Evolutionary conservation across 2,888 invertebrate genomes (phyloP), one percentile per base, ranked within the genome.

Genomic region (Drosophila kanekoi): DNA sequence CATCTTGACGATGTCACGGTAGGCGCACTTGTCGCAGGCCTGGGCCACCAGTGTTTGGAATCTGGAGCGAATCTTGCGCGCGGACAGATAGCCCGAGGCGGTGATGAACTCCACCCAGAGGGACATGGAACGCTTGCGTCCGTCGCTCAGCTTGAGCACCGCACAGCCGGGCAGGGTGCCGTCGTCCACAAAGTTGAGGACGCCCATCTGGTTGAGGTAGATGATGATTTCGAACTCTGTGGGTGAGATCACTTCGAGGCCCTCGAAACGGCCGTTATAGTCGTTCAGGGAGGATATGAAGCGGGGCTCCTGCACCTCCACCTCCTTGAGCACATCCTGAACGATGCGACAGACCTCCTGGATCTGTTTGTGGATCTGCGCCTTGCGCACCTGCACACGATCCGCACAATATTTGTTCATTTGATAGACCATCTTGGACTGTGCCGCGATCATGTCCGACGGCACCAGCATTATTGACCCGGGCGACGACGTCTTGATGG

Each of bases 61-160:
- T 13, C 98, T 94, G 45, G 98, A 98, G 63, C 98, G 95, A 83
- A 98, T 98, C 93, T 98, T 98, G 44, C 98, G 93, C n/a, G 98
- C 98, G 0, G 98, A 98, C 59, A 98, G 93, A 92, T 98, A 98
- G 4, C 98, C 98, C 4, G 97, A 97, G 9, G 98, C 98, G 5
- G 98, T 98, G 91, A 98, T 98, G 93, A 98, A 98, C 93, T 98
- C 98, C 57, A 98, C 98, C 98, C 98, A 98, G 18, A 98, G 94
- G 5, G 98, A 98, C 98, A 98, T 98, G 85, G 98, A 98, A 59
- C 98, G 95, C 92, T 98, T 98, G 75, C 98, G 95, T 72, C 98
- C 98, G 93, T 98, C 98, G 94, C 97, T 97, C 40, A 98, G 94
- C 92, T 98, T 98, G 49, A 98, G 93, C 49, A 98, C 98, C 37